phyloP scores from a whole-genome alignment of 2,113 vertebrate species.

The Petrocephalus zakoni region DNA sequence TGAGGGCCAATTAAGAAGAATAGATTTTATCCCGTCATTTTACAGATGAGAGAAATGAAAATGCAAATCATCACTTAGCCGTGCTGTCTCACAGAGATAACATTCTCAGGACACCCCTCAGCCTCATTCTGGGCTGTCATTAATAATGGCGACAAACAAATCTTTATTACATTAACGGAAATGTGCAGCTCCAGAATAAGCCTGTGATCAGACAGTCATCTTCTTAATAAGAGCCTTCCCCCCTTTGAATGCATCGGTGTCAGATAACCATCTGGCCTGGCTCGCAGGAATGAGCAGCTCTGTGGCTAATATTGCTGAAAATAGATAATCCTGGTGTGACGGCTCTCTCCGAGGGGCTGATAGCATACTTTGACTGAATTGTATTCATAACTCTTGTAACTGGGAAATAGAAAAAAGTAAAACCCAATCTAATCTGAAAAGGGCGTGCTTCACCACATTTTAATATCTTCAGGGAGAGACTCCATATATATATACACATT shows the following conservation, averaged over 20 bases:
- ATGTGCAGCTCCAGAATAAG: background rate
- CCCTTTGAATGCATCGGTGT: slow-evolving; percentile 7
- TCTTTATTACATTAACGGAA: slow-evolving; percentile 3
- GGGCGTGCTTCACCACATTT: slow-evolving; percentile 31
- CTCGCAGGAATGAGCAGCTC: slow-evolving; percentile 6
- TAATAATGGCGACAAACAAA: background rate
- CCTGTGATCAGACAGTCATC: slow-evolving; percentile 15
- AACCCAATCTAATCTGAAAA: slow-evolving; percentile 26
- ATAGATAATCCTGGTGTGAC: slow-evolving; percentile 26
- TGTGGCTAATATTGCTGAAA: slow-evolving; percentile 26
- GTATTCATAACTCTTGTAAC: slow-evolving; percentile 30
- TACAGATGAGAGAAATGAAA: background rate
- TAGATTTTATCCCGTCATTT: background rate
- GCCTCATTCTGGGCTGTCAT: background rate
- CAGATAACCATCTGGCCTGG: slow-evolving; percentile 15
- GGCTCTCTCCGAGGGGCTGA: slow-evolving; percentile 15
- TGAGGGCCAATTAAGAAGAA: background rate
- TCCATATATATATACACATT: background rate
- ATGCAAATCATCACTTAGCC: background rate
- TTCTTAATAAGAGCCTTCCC: slow-evolving; percentile 15
- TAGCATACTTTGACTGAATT: slow-evolving; percentile 21
- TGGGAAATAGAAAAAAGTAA: slow-evolving; percentile 35
- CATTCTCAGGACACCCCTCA: background rate
- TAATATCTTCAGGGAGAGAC: slow-evolving; percentile 27
- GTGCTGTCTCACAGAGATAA: background rate